Base-by-base conservation (phyloP, 2,113 vertebrate species). In the Actinemys pallida region DNA sequence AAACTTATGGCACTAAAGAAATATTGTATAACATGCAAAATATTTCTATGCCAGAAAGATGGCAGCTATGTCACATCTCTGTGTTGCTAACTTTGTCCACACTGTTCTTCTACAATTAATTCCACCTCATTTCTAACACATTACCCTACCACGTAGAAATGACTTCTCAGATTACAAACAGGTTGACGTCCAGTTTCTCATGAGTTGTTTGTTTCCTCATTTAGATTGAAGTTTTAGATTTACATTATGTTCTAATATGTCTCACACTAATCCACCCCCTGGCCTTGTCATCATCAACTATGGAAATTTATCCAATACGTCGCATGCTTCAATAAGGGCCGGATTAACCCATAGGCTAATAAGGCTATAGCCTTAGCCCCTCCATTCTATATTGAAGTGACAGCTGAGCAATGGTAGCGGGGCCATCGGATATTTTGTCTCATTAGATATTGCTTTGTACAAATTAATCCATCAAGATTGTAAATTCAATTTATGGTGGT, bases 181-280 rank as follows among this genome's bases (percentile, higher is more conserved):
- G 4, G 57, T 1, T 85, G 92, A 93, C 86, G 65, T 65, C 91
- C 81, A 50, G 50, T 50, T 50, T 50, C 50, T 50, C 50, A 50
- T 50, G 50, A 50, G 50, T 50, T 13, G 49, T 50, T 50, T 50
- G 27, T 3, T 47, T 78, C 91, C 88, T 81, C 16, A 1, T 83
- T 65, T 27, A 88, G 50, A 87, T 75, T 69, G 80, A 84, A 50
- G 35, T 59, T 80, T 91, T 83, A 88, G 12, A 90, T 81, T 79
- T 88, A 56, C 0, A 39, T n/a, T 2, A 17, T 13, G 25, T 13
- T 87, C 62, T 50, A 79, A 75, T 3, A 27, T 9, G 19, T 62
- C 56, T 53, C 79, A 91, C 75, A 50, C 86, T 81, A 59, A 83
- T 93, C 35, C 52, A 79, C 90, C 84, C 93, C 83, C 50, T 10